Percentiles rank a stretch among this genome's conserved stretches.
Conservation (phyloP, 2,888 invertebrate genomes). For the Apamea sordens region DNA sequence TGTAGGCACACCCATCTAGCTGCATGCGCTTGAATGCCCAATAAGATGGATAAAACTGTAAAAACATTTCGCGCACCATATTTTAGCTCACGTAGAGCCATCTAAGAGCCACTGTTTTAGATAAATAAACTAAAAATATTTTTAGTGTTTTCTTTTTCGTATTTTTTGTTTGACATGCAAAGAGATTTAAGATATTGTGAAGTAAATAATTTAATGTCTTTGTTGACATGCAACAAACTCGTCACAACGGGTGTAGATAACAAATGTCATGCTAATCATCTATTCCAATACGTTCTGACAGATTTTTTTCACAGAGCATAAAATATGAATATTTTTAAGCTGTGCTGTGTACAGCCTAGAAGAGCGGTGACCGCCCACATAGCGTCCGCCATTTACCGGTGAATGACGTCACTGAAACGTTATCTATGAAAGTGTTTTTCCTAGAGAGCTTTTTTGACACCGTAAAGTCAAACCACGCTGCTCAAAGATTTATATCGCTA, state of each 20-base stretch:
- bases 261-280: not conserved
- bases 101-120: constrained; percentile 17
- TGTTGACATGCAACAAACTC: constrained; percentile 1
- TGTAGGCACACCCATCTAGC: not conserved
- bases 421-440: no score
- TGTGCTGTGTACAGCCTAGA: not conserved
- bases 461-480: not conserved
- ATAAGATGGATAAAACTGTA: constrained; percentile 31
- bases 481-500: not conserved
- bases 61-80: constrained; percentile 13
- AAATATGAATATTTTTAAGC: not conserved
- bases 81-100: constrained; percentile 22
- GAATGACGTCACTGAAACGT: no score
- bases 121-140: constrained; percentile 24
- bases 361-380: not conserved
- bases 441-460: not conserved
- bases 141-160: not conserved
- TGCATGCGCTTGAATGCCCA: not conserved
- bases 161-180: not conserved
- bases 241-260: constrained; percentile 6
- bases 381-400: not conserved
- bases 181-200: no score
- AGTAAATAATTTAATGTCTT: no score
- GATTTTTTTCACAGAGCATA: constrained; percentile 3
- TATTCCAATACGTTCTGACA: not conserved